Conservation (phyloP, 53 echinoderm and acorn worm species). For the Echinometra lucunter region DNA sequence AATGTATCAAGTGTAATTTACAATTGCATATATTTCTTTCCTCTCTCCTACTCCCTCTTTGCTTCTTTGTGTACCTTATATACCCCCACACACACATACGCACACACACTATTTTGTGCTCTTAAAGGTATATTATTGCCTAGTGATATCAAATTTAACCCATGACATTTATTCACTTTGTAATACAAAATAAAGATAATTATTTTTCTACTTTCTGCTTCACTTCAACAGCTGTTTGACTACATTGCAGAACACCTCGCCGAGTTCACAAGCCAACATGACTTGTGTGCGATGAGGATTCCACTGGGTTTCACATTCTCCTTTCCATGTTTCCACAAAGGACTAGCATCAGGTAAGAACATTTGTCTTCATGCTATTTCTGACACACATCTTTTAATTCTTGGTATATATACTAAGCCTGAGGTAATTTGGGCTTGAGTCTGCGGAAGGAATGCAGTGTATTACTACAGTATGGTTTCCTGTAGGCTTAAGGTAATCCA, state of each 20-base stretch:
- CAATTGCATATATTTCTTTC: too few species aligned
- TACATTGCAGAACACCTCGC: conserved; percentile 68
- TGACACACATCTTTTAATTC: too few species aligned
- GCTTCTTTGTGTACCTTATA: neutral
- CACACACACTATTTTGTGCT: too few species aligned
- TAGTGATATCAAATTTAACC: too few species aligned
- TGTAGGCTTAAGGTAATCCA: too few species aligned
- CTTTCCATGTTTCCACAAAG: conserved; percentile 67
- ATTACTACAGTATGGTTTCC: too few species aligned
- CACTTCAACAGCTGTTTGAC: conserved; percentile 57
- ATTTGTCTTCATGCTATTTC: neutral
- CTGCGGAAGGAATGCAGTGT: too few species aligned
- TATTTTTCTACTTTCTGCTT: neutral
- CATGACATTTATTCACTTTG: neutral
- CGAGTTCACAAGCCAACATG: conserved; percentile 31
- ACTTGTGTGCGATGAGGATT: conserved; percentile 11
- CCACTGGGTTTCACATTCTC: conserved; percentile 72
- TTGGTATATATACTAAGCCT: too few species aligned
- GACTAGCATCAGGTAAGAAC: conserved; percentile 62
- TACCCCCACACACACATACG: too few species aligned
- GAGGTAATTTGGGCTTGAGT: too few species aligned
- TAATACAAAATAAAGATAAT: neutral
- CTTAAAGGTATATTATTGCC: too few species aligned
- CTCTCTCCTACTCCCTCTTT: neutral
- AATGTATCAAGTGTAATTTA: too few species aligned